phyloP scores from a whole-genome alignment of 2,797 vertebrate genomes.

The Eulemur rubriventer region DNA sequence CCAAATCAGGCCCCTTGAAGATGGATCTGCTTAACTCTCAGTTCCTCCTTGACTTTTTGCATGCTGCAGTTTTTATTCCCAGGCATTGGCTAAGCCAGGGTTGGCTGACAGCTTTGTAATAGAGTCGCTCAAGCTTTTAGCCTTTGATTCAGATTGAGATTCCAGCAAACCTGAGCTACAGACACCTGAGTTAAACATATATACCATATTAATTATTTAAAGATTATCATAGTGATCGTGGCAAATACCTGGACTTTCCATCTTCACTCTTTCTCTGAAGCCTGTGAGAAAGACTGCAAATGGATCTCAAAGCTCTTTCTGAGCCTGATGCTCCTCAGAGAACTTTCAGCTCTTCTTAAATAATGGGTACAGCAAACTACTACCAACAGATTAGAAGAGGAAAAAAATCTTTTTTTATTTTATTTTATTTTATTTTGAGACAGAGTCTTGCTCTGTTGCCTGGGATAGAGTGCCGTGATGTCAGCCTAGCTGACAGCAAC shows the following conservation, averaged over 20 bases:
- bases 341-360: neutral
- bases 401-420: neutral
- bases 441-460: no score
- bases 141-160: neutral
- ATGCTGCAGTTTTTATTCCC: neutral
- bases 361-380: neutral
- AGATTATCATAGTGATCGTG: neutral
- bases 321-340: neutral
- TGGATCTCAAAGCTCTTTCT: neutral
- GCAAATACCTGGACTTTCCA: neutral
- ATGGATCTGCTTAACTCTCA: neutral
- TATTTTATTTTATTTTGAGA: no score
- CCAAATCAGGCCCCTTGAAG: neutral
- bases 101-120: neutral
- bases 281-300: neutral
- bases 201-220: neutral
- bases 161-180: neutral
- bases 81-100: neutral
- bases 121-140: neutral
- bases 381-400: neutral
- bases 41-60: neutral
- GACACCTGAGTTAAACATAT: rapidly evolving
- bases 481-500: no score
- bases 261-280: neutral
- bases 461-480: no score